phyloP scores from a whole-genome alignment of 1,140 invertebrate species.

The Tetragnatha versicolor region DNA sequence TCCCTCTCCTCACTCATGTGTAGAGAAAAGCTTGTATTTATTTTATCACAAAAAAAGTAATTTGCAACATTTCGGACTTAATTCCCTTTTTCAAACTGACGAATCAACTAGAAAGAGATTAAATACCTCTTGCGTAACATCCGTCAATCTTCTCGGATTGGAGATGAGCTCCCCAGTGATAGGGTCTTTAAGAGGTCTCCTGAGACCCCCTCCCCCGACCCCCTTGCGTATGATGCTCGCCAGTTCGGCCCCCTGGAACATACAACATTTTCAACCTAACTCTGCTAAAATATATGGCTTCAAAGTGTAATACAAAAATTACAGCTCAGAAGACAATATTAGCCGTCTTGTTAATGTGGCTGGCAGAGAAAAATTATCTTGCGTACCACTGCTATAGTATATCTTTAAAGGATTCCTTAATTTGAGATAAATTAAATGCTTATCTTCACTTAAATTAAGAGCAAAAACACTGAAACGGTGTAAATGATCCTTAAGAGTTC shows the following conservation, averaged over 20 bases:
- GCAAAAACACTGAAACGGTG: too few species aligned
- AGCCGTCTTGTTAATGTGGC: neutral
- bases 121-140: constrained; percentile 55
- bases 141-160: constrained; percentile 36
- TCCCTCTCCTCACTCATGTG: too few species aligned
- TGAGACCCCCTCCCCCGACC: constrained; percentile 34
- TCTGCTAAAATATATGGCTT: too few species aligned
- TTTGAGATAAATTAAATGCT: too few species aligned
- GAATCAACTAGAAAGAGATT: too few species aligned
- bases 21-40: too few species aligned
- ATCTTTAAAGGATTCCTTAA: neutral
- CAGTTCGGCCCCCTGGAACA: constrained; percentile 48
- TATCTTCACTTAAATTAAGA: too few species aligned
- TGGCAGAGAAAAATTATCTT: neutral
- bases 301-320: too few species aligned
- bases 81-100: too few species aligned
- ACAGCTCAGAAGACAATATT: neutral
- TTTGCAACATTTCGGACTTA: too few species aligned
- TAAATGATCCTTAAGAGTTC: too few species aligned
- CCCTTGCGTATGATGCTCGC: constrained; percentile 53
- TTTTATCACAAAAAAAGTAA: too few species aligned
- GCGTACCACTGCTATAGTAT: neutral
- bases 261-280: neutral
- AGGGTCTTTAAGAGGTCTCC: constrained; percentile 55
- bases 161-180: constrained; percentile 54